These are phyloP conservation scores for Microcebus murinus DNA, from an alignment of 2,113 vertebrate species.

Conservation along the genomic window DNA sequence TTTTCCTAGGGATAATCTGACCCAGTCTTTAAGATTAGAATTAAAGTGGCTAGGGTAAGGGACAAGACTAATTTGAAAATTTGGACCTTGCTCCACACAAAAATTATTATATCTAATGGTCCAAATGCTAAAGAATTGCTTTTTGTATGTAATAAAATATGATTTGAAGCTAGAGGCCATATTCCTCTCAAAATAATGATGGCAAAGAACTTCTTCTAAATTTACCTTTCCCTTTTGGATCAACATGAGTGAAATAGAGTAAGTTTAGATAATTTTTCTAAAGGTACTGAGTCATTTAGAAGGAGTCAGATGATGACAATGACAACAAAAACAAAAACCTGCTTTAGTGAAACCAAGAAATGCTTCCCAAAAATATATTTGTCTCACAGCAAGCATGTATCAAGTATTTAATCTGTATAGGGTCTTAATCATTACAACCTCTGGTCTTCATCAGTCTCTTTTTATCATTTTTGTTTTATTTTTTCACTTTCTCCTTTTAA, in stretches of 20 bases:
- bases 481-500: not conserved
- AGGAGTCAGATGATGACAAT: not conserved
- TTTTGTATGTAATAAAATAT: conserved; percentile 3
- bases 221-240: not conserved
- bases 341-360: not conserved
- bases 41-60: not conserved
- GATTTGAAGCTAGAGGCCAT: not conserved
- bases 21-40: not conserved
- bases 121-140: conserved; percentile 10
- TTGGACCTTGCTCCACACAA: not conserved
- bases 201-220: not conserved
- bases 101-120: not conserved
- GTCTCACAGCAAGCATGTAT: not conserved
- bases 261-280: not conserved
- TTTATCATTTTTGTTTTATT: not conserved
- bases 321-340: not conserved
- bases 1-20: not conserved
- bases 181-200: not conserved
- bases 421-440: not conserved
- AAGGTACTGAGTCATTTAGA: not conserved
- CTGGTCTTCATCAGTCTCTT: not conserved
- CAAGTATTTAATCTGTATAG: not conserved
- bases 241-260: not conserved
- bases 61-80: not conserved
- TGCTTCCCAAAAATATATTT: not conserved